These are phyloP conservation scores for Ephydatia muelleri DNA, from an alignment of 37 sponge, comb jelly and placozoan species.

Conservation along the genomic window DNA sequence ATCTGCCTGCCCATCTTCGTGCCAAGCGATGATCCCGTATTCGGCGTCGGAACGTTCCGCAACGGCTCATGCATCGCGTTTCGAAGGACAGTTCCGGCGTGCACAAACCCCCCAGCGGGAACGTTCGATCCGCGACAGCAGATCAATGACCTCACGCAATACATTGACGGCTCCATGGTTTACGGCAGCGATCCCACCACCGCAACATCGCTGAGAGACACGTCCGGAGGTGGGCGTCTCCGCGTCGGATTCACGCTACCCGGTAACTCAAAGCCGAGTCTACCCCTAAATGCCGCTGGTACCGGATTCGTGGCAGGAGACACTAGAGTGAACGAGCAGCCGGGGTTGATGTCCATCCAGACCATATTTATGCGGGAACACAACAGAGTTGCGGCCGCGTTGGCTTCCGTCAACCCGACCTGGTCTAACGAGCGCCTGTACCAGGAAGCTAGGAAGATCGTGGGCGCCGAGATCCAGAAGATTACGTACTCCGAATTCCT, in stretches of 20 bases:
- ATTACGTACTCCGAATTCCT: constrained; percentile 89
- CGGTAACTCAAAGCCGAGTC: background rate
- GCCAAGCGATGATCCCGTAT: constrained; percentile 21
- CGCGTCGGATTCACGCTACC: background rate
- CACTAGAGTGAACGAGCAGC: constrained; percentile 86
- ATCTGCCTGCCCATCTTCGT: constrained; percentile 61
- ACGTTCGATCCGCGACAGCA: constrained; percentile 43
- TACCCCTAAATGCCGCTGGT: constrained; percentile 5
- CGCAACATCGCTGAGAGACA: background rate
- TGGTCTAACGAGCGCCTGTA: constrained; percentile 91
- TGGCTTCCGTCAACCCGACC: constrained; percentile 68
- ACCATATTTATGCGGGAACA: constrained; percentile 96
- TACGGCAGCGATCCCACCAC: constrained; percentile 47
- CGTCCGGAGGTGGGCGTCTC: constrained; percentile 16
- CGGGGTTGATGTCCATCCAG: constrained; percentile 88
- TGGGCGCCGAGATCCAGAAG: constrained; percentile 84
- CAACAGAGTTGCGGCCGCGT: constrained; percentile 80
- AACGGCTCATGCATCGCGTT: constrained; percentile 61
- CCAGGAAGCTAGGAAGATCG: constrained; percentile 85
- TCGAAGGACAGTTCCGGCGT: constrained; percentile 54
- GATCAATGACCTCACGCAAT: constrained; percentile 68
- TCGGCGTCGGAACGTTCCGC: constrained; percentile 30
- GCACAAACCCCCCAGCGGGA: constrained; percentile 2
- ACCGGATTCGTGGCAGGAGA: constrained; percentile 82
- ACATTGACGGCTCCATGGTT: constrained; percentile 79